Conservation (phyloP, 2,113 vertebrate species). For the Jacana jacana region DNA sequence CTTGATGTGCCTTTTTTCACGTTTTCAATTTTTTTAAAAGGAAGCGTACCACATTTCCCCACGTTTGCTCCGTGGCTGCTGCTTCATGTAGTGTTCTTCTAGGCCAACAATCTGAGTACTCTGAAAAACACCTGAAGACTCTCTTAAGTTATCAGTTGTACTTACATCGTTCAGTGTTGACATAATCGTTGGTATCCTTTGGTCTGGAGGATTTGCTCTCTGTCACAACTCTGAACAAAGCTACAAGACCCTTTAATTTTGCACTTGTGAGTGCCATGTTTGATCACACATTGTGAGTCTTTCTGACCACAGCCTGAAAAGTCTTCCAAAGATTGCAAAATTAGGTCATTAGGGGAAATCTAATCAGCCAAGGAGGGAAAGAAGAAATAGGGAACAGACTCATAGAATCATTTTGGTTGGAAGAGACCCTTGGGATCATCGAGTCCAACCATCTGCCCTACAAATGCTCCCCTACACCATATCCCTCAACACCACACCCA, state of each 20-base stretch:
- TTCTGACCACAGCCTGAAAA: not conserved
- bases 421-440: too few species aligned
- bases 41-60: not conserved
- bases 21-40: not conserved
- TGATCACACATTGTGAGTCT: not conserved
- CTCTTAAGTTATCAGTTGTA: not conserved
- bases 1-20: not conserved
- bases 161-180: not conserved
- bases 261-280: not conserved
- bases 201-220: not conserved
- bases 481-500: too few species aligned
- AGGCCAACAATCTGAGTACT: not conserved
- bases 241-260: not conserved
- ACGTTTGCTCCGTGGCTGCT: not conserved
- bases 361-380: not conserved
- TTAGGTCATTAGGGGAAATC: not conserved
- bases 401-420: too few species aligned
- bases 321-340: not conserved
- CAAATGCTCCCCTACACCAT: too few species aligned
- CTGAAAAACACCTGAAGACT: not conserved
- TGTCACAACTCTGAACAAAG: not conserved
- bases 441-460: too few species aligned
- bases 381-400: not conserved
- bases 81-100: not conserved
- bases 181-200: not conserved